phyloP scores from a whole-genome alignment of 30 jellyfish, hydroid and myxozoan species.

The Aurelia aurita complex sp. Pacific region DNA sequence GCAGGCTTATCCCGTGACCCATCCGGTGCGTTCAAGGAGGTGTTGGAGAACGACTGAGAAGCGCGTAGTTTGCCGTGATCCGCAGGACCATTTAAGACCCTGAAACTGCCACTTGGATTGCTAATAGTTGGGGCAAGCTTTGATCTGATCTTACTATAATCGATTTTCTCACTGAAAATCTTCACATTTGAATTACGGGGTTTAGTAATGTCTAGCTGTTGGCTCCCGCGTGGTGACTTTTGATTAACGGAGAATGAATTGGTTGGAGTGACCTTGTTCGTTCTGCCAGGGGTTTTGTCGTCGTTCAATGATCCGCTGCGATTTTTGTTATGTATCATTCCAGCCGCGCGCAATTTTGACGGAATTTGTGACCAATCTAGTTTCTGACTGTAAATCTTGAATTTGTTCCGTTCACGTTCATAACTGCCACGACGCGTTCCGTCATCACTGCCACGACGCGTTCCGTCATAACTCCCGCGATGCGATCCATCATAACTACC shows the following conservation, averaged over 20 bases:
- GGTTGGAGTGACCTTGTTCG: constrained; percentile 49
- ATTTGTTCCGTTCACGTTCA: constrained; percentile 14
- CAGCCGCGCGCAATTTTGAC: constrained; percentile 65
- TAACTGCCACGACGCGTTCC: too few species aligned
- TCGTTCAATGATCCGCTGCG: neutral
- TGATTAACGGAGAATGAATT: too few species aligned
- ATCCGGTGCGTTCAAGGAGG: neutral
- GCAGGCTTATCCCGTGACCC: constrained; percentile 28
- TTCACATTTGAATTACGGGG: constrained; percentile 32
- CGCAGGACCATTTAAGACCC: constrained; percentile 30
- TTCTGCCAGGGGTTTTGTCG: constrained; percentile 11
- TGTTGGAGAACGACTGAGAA: too few species aligned
- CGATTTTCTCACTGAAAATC: constrained; percentile 38
- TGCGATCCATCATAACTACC: constrained; percentile 25
- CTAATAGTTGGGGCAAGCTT: constrained; percentile 2
- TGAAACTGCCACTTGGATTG: constrained; percentile 8
- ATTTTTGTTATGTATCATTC: constrained; percentile 29
- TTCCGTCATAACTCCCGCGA: constrained; percentile 10
- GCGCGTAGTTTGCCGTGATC: neutral
- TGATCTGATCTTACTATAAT: constrained; percentile 31
- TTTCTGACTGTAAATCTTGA: constrained; percentile 51
- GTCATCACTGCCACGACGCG: too few species aligned
- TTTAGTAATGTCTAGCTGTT: neutral
- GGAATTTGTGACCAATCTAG: constrained; percentile 88
- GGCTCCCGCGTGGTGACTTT: neutral